Conservation (phyloP, 2,113 vertebrate species). For the Echinops telfairi region DNA sequence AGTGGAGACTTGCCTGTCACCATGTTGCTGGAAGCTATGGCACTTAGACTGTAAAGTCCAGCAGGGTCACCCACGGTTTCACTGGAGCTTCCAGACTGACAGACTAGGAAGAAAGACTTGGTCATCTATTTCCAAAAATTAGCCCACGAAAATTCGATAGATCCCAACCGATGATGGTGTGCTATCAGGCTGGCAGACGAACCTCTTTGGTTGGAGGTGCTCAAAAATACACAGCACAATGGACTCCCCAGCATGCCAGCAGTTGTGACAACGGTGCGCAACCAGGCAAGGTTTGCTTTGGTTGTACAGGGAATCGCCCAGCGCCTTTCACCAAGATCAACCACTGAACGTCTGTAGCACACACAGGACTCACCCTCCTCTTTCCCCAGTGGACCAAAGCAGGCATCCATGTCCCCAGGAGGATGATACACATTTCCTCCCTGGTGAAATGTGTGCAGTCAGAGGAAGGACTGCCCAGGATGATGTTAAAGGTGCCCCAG, state of each 20-base stretch:
- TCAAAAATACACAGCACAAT: not conserved
- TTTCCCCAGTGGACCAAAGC: not conserved
- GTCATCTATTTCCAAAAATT: not conserved
- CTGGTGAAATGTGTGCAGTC: not conserved
- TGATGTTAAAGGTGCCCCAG: not conserved
- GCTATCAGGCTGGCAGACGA: not conserved
- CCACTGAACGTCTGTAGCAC: not conserved
- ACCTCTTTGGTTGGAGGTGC: too few relatives aligned
- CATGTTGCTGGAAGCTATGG: not conserved
- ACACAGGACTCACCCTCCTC: not conserved
- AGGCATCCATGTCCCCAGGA: not conserved
- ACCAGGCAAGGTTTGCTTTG: not conserved
- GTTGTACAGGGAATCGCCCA: too few relatives aligned
- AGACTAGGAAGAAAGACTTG: not conserved
- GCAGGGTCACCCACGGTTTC: not conserved
- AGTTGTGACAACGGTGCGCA: not conserved
- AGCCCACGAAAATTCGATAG: not conserved
- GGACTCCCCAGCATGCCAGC: not conserved
- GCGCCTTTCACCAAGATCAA: not conserved
- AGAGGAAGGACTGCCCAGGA: not conserved
- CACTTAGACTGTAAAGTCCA: not conserved
- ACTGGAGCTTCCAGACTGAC: not conserved
- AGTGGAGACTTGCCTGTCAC: not conserved
- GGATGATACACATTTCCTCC: not conserved
- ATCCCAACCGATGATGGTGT: not conserved